Base-by-base conservation (phyloP, 92 coral and sea anemone genomes). In the Zoanthus gigantus region DNA sequence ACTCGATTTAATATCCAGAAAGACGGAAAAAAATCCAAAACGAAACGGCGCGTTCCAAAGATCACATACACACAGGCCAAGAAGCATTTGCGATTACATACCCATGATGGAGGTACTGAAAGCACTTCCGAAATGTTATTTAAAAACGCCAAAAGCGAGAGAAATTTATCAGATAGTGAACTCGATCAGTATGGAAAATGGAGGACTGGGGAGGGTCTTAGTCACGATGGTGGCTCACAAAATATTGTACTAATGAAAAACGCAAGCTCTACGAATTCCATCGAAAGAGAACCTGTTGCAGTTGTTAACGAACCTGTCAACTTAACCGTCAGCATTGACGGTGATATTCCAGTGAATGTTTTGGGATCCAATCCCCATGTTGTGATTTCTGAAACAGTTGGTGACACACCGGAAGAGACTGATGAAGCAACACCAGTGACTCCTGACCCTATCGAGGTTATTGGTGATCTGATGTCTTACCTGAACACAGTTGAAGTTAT, bases 401-500 rank as follows among this genome's bases (percentile, higher is more conserved):
- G n/a, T 58, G 28, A 37, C 52, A 81, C 53, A 8, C 74, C 84
- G 46, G 84, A 66, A 17, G 74, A 80, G 18, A 37, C 67, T 0
- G 91, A 84, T 61, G 92, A 89, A 42, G 77, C 84, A 45, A 76
- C 65, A 10, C 81, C 88, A 1, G 94, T 90, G 76, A 71, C 92
- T 18, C 90, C 95, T 31, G 95, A 90, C 83, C 90, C 91, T 13
- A 86, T 79, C 46, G 94, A 86, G 46, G 93, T 95, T 75, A 95
- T 95, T 7, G 98, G 93, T 71, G 98, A 95, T 32, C 79, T 95
- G 76, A 93, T 95, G 32, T 91, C 96, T 9, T 95, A 91, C 83
- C 85, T 95, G 71, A 94, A 93, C 76, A 86, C 93, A 58, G 86
- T 95, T 58, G 98, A 93, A 63, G 88, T 91, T 13, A 92, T 91